Evolutionary conservation across 1,140 invertebrate genomes (phyloP).

Genomic region (Phthorimaea operculella): DNA sequence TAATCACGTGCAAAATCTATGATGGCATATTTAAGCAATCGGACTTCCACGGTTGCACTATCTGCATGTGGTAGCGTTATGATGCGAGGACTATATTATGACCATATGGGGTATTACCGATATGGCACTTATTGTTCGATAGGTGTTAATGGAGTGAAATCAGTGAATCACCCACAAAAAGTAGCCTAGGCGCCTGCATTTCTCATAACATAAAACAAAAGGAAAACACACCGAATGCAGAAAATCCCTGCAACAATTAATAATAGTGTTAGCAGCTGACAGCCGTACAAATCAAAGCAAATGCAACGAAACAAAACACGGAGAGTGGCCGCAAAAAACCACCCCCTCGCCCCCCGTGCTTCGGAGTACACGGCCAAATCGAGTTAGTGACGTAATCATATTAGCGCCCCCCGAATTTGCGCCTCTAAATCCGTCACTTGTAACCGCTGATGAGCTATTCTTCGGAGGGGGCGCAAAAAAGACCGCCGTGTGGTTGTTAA

Average conservation of each 20-base stretch:
- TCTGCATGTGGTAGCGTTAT: too few relatives aligned
- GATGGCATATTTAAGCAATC: too few relatives aligned
- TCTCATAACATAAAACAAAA: too few relatives aligned
- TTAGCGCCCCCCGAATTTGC: slow-evolving; percentile 28
- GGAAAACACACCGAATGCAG: not conserved
- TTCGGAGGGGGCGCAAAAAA: slow-evolving; percentile 26
- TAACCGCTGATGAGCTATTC: slow-evolving; percentile 48
- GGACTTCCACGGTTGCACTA: too few relatives aligned
- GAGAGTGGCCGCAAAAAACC: slow-evolving; percentile 2
- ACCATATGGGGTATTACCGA: too few relatives aligned
- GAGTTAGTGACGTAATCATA: slow-evolving; percentile 23
- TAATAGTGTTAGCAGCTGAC: slow-evolving; percentile 1
- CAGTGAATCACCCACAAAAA: too few relatives aligned
- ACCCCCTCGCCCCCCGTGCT: not conserved
- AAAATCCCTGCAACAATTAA: slow-evolving; percentile 1
- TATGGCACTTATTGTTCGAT: too few relatives aligned
- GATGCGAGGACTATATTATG: too few relatives aligned
- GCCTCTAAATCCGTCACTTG: slow-evolving; percentile 33
- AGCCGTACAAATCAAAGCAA: slow-evolving; percentile 2
- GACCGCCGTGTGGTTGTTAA: slow-evolving; percentile 9
- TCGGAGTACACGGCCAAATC: slow-evolving; percentile 1
- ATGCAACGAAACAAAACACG: slow-evolving; percentile 4
- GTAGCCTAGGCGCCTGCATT: too few relatives aligned
- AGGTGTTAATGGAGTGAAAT: too few relatives aligned
- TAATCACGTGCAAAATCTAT: too few relatives aligned